phyloP scores from a whole-genome alignment of 2,113 vertebrate species.

The Prolemur simus region DNA sequence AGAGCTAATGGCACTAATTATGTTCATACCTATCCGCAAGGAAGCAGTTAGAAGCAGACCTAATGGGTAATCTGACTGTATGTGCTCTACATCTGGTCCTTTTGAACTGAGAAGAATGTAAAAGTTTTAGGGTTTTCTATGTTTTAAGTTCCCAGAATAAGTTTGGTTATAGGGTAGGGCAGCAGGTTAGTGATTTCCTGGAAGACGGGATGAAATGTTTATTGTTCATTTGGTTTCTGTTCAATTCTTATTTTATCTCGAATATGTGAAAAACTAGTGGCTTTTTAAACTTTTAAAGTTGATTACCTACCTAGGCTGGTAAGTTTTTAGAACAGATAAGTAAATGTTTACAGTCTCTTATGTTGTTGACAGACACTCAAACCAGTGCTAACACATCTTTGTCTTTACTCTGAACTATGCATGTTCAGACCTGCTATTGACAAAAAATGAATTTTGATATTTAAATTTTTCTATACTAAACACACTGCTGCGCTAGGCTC shows the following conservation, averaged over 20 bases:
- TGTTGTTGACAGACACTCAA: constrained; percentile 26
- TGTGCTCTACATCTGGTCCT: constrained; percentile 41
- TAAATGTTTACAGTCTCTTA: constrained; percentile 37
- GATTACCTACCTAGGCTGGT: constrained; percentile 37
- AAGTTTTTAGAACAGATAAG: constrained; percentile 46
- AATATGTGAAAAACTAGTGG: constrained; percentile 45
- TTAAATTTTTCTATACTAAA: constrained; percentile 61
- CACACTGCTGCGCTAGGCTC: background rate
- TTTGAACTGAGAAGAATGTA: constrained; percentile 52
- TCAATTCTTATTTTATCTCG: constrained; percentile 25
- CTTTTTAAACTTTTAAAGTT: constrained; percentile 55
- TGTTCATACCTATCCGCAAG: background rate
- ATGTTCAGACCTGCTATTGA: constrained; percentile 36
- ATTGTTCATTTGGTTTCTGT: constrained; percentile 44
- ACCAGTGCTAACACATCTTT: constrained; percentile 41
- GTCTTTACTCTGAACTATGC: constrained; percentile 7
- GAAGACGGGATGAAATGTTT: constrained; percentile 52
- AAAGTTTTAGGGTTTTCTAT: constrained; percentile 44
- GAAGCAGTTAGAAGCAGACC: constrained; percentile 4
- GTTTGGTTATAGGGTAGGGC: background rate
- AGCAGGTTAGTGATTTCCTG: constrained; percentile 36
- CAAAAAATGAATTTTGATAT: constrained; percentile 38
- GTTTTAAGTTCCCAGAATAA: constrained; percentile 56
- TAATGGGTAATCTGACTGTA: background rate
- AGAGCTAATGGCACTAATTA: constrained; percentile 28